Percentiles rank a stretch among this genome's conserved stretches.
Conservation (phyloP, 2,888 invertebrate species). For the Pseudococcus longispinus region DNA sequence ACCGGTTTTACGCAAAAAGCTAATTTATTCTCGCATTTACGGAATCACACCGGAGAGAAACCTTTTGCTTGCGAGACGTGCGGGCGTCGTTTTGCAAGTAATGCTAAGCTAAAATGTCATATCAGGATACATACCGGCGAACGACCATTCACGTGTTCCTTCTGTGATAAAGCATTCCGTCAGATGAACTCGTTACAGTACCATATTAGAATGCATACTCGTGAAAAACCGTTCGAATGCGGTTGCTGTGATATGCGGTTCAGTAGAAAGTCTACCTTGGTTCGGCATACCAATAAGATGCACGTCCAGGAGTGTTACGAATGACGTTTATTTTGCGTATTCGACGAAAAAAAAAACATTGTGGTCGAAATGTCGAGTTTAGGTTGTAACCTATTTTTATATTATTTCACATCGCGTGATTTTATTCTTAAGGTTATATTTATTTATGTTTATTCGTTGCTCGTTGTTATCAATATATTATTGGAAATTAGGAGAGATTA, state of each 20-base stretch:
- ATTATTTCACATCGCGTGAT: too few relatives aligned
- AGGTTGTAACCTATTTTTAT: background rate
- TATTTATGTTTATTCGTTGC: too few relatives aligned
- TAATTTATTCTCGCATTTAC: slow-evolving; percentile 16
- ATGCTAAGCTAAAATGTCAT: background rate
- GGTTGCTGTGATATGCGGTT: slow-evolving; percentile 31
- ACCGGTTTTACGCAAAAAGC: slow-evolving; percentile 23
- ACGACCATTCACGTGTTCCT: slow-evolving; percentile 3
- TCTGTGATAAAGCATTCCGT: slow-evolving; percentile 31
- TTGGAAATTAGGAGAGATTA: too few relatives aligned
- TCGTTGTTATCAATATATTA: too few relatives aligned
- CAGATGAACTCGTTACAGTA: background rate
- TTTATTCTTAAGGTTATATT: too few relatives aligned
- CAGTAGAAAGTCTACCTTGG: background rate
- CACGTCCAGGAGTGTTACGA: slow-evolving; percentile 46
- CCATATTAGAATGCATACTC: slow-evolving; percentile 13
- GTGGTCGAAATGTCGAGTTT: background rate
- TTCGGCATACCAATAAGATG: background rate
- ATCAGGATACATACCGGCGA: slow-evolving; percentile 47
- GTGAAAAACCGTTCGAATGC: slow-evolving; percentile 21
- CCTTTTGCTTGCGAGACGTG: slow-evolving; percentile 24
- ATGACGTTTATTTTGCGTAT: background rate
- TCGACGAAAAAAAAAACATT: background rate
- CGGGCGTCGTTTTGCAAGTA: slow-evolving; percentile 11
- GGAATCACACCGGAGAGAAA: slow-evolving; percentile 40